A percentile compares a stretch with the other conserved stretches of the same genome.
phyloP scores from a whole-genome alignment of 2,888 invertebrate species.

The Neoitamus cyanurus region DNA sequence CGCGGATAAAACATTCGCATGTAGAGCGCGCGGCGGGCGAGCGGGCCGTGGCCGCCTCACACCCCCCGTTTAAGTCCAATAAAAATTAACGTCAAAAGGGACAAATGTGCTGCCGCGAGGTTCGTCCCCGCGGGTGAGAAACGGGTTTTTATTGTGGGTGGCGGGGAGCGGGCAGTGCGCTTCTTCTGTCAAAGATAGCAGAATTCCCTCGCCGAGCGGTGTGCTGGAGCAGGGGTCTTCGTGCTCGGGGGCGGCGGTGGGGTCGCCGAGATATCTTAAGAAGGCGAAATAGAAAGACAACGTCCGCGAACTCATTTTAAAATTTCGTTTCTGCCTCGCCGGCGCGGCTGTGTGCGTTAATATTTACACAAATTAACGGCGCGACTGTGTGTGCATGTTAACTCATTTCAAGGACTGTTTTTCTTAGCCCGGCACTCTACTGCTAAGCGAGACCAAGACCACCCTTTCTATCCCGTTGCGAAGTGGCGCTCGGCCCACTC shows the following conservation, averaged over 20 bases:
- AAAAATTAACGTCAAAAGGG: slow-evolving; percentile 60
- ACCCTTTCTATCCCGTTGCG: slow-evolving; percentile 40
- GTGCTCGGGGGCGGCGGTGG: neutral
- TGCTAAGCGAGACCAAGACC: slow-evolving; percentile 8
- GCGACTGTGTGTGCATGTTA: slow-evolving; percentile 14
- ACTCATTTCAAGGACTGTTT: slow-evolving; percentile 47
- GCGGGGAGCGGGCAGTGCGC: slow-evolving; percentile 36
- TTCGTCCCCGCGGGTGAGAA: slow-evolving; percentile 2
- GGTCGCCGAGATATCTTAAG: slow-evolving; percentile 13
- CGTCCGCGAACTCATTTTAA: slow-evolving; percentile 45
- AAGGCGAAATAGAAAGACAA: slow-evolving; percentile 35
- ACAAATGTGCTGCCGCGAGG: slow-evolving; percentile 53
- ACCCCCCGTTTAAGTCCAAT: slow-evolving; percentile 61
- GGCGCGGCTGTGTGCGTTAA: slow-evolving; percentile 27
- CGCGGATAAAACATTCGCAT: neutral
- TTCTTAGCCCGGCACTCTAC: slow-evolving; percentile 29
- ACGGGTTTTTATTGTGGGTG: slow-evolving; percentile 50
- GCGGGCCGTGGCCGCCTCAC: slow-evolving; percentile 45
- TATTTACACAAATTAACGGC: slow-evolving; percentile 36
- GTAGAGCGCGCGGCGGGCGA: neutral
- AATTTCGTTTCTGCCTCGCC: slow-evolving; percentile 30
- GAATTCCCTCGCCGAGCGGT: neutral
- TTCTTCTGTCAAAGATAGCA: slow-evolving; percentile 25
- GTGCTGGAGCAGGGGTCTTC: neutral
- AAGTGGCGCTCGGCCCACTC: neutral